These are phyloP conservation scores for Chaetura pelagica DNA, from an alignment of 2,113 vertebrate genomes.

Conservation along the genomic window DNA sequence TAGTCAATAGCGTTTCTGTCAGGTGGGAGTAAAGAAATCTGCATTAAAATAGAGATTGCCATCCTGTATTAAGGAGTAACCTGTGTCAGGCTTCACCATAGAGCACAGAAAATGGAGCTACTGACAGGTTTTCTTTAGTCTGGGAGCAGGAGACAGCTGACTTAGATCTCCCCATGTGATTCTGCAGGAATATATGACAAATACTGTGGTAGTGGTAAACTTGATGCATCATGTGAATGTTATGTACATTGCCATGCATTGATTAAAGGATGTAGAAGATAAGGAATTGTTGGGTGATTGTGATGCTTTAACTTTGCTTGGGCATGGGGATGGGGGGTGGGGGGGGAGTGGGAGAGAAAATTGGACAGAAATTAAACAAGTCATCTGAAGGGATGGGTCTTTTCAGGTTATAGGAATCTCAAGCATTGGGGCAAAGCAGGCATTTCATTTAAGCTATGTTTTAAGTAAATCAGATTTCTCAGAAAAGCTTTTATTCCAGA, in stretches of 20 bases:
- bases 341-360: not conserved
- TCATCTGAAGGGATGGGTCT: not conserved
- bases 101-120: not conserved
- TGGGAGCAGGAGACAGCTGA: not conserved
- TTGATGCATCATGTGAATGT: not conserved
- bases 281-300: not conserved
- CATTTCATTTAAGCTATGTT: not conserved
- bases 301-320: not conserved
- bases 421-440: not conserved
- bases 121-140: not conserved
- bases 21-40: not conserved
- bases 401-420: not conserved
- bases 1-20: not conserved
- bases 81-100: not conserved
- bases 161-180: not conserved
- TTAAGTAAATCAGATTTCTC: not conserved
- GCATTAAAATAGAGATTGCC: not conserved
- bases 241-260: not conserved
- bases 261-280: not conserved
- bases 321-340: not conserved
- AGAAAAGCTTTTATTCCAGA: not conserved
- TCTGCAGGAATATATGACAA: not conserved
- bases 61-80: not conserved
- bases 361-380: not conserved
- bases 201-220: not conserved